A percentile compares a stretch with the other conserved stretches of the same genome.
Evolutionary conservation across 2,797 vertebrate species (phyloP).

Genomic region (Gambusia yucatana): DNA sequence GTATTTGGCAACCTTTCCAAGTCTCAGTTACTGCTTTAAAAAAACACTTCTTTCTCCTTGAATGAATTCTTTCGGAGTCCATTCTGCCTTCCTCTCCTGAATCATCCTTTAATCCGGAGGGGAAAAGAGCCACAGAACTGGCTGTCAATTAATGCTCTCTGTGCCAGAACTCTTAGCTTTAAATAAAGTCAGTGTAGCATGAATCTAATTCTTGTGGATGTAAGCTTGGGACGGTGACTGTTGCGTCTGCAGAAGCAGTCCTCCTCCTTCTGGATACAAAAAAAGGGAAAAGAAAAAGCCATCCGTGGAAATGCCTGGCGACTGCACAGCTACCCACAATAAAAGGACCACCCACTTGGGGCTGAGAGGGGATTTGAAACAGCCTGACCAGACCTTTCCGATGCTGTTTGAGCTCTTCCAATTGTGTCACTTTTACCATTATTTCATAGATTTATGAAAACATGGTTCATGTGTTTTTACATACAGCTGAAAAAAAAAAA

Average conservation of each 20-base stretch:
- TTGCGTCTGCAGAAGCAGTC: conserved; percentile 80
- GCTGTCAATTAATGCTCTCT: conserved; percentile 82
- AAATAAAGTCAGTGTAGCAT: conserved; percentile 89
- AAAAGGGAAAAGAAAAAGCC: conserved; percentile 47
- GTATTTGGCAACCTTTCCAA: conserved; percentile 66
- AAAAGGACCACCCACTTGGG: conserved; percentile 89
- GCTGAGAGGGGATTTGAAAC: conserved; percentile 84
- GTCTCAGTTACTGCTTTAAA: conserved; percentile 71
- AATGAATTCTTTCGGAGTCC: conserved; percentile 79
- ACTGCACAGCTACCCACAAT: conserved; percentile 86
- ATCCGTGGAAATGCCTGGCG: conserved; percentile 82
- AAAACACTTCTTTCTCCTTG: conserved; percentile 74
- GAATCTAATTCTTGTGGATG: conserved; percentile 86
- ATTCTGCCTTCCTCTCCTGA: conserved; percentile 80
- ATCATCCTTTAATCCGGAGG: conserved; percentile 84
- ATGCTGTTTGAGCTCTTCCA: conserved; percentile 80
- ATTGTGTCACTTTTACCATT: conserved; percentile 73
- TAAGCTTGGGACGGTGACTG: conserved; percentile 82
- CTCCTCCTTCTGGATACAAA: conserved; percentile 38
- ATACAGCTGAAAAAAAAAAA: not conserved
- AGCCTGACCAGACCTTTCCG: conserved; percentile 78
- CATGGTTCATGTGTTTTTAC: conserved; percentile 15
- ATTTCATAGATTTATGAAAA: conserved; percentile 57
- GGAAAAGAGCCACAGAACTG: conserved; percentile 79
- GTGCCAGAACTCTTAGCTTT: conserved; percentile 81